phyloP scores from a whole-genome alignment of 1,140 invertebrate species.

The Drosophila funebris region DNA sequence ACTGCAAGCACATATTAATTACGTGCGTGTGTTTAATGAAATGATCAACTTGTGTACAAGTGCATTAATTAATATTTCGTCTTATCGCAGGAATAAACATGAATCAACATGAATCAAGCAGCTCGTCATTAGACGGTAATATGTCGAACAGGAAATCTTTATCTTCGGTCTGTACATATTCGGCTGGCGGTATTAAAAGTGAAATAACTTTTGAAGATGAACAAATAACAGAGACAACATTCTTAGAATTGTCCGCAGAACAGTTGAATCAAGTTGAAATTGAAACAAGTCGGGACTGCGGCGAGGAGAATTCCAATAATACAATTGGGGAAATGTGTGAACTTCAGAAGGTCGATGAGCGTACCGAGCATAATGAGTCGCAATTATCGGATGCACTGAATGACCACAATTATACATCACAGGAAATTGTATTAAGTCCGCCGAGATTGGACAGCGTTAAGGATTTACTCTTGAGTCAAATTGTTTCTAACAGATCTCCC shows the following conservation, averaged over 20 bases:
- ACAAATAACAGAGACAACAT: conserved; percentile 26
- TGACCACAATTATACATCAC: conserved; percentile 70
- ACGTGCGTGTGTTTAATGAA: neutral
- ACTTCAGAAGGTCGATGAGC: neutral
- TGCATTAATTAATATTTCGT: no score
- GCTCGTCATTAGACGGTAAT: neutral
- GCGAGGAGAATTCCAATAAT: neutral
- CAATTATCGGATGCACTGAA: conserved; percentile 46
- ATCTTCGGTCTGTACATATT: neutral
- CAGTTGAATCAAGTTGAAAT: conserved; percentile 29
- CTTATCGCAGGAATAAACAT: neutral
- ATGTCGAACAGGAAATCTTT: neutral
- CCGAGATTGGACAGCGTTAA: conserved; percentile 34
- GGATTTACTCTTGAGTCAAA: conserved; percentile 36
- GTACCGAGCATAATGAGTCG: neutral
- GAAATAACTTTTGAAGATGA: conserved; percentile 37
- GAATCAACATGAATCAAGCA: neutral
- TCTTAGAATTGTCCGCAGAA: conserved; percentile 4
- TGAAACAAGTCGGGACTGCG: neutral
- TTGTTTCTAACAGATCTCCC: conserved; percentile 11
- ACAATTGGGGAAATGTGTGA: conserved; percentile 31
- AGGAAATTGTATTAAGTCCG: conserved; percentile 14
- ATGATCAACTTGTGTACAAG: no score
- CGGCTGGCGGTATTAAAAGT: conserved; percentile 5
- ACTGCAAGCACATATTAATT: neutral